Conservation (phyloP, 1,140 invertebrate species). For the Orius insidiosus region DNA sequence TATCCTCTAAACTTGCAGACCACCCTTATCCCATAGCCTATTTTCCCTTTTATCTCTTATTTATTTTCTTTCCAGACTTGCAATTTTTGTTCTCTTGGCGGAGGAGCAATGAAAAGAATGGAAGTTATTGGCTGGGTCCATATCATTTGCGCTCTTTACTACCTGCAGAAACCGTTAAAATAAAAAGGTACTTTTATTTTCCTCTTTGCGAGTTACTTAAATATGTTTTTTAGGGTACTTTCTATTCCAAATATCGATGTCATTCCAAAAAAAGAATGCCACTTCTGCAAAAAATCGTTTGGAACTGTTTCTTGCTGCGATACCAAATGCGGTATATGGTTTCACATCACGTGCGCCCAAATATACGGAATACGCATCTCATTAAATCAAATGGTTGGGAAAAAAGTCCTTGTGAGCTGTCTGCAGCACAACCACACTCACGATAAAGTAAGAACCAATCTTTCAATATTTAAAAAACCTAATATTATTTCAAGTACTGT, state of each 20-base stretch:
- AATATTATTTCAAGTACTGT: conserved; percentile 16
- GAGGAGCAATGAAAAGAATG: conserved; percentile 43
- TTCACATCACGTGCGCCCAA: conserved; percentile 34
- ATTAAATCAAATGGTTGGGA: conserved; percentile 26
- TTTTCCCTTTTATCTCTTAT: no score
- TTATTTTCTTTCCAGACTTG: conserved; percentile 21
- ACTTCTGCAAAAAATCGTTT: conserved; percentile 18
- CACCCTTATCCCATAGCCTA: no score
- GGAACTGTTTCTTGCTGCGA: conserved; percentile 30
- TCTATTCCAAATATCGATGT: conserved; percentile 25
- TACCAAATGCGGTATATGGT: conserved; percentile 26
- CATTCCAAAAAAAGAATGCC: conserved; percentile 14
- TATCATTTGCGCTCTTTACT: conserved; percentile 31
- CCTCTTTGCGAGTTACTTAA: no score
- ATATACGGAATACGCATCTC: conserved; percentile 28
- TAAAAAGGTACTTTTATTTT: no score
- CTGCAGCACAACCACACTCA: conserved; percentile 26
- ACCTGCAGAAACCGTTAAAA: conserved; percentile 25
- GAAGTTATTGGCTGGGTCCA: conserved; percentile 38
- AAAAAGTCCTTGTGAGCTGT: conserved; percentile 33
- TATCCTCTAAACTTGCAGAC: background rate
- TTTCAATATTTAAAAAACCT: background rate
- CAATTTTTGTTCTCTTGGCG: conserved; percentile 28
- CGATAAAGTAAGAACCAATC: conserved; percentile 22
- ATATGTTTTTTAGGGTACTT: no score